Conservation (phyloP, 2,113 vertebrate genomes). For the Spermophilus dauricus region DNA sequence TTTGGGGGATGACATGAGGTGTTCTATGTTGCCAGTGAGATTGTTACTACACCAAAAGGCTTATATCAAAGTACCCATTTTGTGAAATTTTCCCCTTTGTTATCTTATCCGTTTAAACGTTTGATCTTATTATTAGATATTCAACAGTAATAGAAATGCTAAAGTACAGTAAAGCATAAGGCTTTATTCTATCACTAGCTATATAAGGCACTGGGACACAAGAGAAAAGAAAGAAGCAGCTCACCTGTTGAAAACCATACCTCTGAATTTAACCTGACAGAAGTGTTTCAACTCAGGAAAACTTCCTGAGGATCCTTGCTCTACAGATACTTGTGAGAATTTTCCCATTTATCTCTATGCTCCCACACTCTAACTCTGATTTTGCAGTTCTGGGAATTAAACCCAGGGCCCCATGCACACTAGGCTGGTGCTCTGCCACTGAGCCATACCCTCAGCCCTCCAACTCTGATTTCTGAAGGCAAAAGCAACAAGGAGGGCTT, state of each 20-base stretch:
- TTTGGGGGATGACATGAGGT: background rate
- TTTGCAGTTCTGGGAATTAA: background rate
- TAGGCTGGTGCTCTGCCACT: background rate
- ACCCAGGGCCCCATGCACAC: background rate
- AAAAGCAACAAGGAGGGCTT: background rate
- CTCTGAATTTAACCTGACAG: slow-evolving; percentile 11
- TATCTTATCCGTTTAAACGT: background rate
- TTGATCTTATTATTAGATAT: background rate
- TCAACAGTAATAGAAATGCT: background rate
- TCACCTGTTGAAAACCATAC: background rate
- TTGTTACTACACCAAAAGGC: background rate
- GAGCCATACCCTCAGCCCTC: background rate
- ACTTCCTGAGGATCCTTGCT: background rate
- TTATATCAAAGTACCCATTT: too few relatives aligned
- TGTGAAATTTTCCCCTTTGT: too few relatives aligned
- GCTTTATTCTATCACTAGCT: background rate
- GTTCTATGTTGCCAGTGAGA: background rate
- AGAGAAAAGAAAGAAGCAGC: background rate
- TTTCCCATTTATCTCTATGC: background rate
- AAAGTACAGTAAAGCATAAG: background rate
- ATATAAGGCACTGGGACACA: background rate
- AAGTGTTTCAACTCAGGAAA: background rate
- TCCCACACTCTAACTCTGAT: background rate
- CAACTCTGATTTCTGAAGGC: slow-evolving; percentile 33
- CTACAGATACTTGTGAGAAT: background rate